Conservation (phyloP, 2,113 vertebrate species). For the Halichoeres trimaculatus region DNA sequence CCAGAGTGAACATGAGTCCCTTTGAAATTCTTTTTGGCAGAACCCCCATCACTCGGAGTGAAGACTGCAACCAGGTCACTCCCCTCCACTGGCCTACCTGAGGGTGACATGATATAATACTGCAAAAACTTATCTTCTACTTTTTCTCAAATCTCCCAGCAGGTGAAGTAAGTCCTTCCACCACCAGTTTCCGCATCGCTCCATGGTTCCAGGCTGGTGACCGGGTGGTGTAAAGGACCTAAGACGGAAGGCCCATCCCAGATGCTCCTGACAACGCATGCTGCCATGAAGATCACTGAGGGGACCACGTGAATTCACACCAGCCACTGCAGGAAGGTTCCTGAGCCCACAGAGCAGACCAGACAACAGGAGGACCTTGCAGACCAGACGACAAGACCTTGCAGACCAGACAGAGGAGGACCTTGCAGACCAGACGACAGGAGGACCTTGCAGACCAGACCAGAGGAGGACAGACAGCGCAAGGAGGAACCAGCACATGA, state of each 20-base stretch:
- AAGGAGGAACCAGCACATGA: too few relatives aligned
- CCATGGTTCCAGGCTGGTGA: background rate
- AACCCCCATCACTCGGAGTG: background rate
- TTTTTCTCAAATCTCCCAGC: background rate
- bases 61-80: background rate
- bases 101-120: background rate
- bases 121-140: background rate
- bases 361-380: too few relatives aligned
- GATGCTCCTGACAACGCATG: background rate
- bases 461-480: too few relatives aligned
- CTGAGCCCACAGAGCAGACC: too few relatives aligned
- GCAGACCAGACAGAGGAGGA: too few relatives aligned
- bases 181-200: background rate
- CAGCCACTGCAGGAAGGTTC: too few relatives aligned
- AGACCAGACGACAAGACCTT: too few relatives aligned
- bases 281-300: background rate
- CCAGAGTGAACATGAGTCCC: background rate
- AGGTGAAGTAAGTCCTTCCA: background rate
- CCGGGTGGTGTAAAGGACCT: background rate
- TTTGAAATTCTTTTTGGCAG: conserved; percentile 4
- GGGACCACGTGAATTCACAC: too few relatives aligned
- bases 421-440: too few relatives aligned
- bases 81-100: background rate
- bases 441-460: too few relatives aligned
- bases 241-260: background rate